Conservation (phyloP, 2,888 invertebrate genomes). For the Eupithecia subfuscata region DNA sequence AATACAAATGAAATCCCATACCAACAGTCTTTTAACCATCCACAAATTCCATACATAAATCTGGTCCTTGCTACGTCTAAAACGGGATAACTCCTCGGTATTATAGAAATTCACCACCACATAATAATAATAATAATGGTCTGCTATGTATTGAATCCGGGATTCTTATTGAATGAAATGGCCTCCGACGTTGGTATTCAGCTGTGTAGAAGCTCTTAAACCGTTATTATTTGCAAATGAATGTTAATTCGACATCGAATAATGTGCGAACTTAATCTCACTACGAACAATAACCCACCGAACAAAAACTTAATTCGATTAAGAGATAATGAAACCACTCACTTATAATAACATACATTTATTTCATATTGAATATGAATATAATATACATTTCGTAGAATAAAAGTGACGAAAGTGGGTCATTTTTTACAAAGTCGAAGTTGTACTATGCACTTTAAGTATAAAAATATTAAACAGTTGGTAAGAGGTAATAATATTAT, state of each 20-base stretch:
- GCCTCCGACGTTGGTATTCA: neutral
- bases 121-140: too few species aligned
- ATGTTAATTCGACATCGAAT: constrained; percentile 73
- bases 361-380: constrained; percentile 64
- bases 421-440: constrained; percentile 54
- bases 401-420: constrained; percentile 62
- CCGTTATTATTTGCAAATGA: constrained; percentile 67
- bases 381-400: constrained; percentile 66
- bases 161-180: neutral
- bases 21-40: too few species aligned
- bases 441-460: constrained; percentile 53
- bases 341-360: constrained; percentile 69
- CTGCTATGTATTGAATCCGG: neutral
- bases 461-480: constrained; percentile 57
- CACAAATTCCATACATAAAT: too few species aligned
- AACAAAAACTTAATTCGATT: constrained; percentile 63
- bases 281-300: constrained; percentile 58
- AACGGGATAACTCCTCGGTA: neutral
- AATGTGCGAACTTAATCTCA: constrained; percentile 70
- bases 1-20: too few species aligned
- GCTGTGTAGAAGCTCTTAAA: constrained; percentile 36
- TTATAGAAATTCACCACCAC: neutral
- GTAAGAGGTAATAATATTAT: constrained; percentile 37
- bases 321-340: constrained; percentile 51
- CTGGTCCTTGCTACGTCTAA: too few species aligned